These are phyloP conservation scores for Serripes groenlandicus DNA, from an alignment of 2,888 invertebrate genomes.

Conservation along the genomic window DNA sequence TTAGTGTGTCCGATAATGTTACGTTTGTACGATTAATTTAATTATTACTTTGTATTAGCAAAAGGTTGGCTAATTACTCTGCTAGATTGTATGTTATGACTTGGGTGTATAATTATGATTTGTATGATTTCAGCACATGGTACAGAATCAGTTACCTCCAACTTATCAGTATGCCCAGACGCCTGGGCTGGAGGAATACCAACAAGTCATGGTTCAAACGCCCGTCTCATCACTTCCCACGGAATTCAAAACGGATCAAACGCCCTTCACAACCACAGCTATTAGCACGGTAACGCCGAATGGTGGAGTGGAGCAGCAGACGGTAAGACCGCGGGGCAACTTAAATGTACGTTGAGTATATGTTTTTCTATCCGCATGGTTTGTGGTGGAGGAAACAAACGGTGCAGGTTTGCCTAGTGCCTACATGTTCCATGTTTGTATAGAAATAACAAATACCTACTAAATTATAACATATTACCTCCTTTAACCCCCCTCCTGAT, in stretches of 20 bases:
- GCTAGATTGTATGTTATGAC: too few relatives aligned
- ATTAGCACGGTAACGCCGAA: slow-evolving; percentile 86
- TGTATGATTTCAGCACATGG: slow-evolving; percentile 95
- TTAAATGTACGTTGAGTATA: slow-evolving; percentile 78
- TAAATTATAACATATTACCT: background rate
- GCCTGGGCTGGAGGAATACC: slow-evolving; percentile 82
- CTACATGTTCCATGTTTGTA: slow-evolving; percentile 5
- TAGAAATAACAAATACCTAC: slow-evolving; percentile 3
- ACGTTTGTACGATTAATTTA: too few relatives aligned
- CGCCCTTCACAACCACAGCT: slow-evolving; percentile 77
- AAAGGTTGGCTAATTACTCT: too few relatives aligned
- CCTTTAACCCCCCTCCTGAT: too few relatives aligned
- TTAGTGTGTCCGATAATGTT: too few relatives aligned
- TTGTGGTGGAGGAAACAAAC: slow-evolving; percentile 61
- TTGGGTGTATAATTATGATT: too few relatives aligned
- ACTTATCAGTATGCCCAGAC: slow-evolving; percentile 85
- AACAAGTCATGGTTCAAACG: slow-evolving; percentile 79
- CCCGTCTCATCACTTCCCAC: slow-evolving; percentile 76
- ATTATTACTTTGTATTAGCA: too few relatives aligned
- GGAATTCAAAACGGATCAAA: slow-evolving; percentile 74
- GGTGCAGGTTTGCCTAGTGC: slow-evolving; percentile 14
- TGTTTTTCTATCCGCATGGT: slow-evolving; percentile 62
- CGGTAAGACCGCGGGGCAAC: slow-evolving; percentile 86
- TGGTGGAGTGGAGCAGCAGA: slow-evolving; percentile 89
- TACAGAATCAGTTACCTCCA: slow-evolving; percentile 93